Conservation (phyloP, 2,888 invertebrate genomes). For the Acanthacorydalis orientalis region DNA sequence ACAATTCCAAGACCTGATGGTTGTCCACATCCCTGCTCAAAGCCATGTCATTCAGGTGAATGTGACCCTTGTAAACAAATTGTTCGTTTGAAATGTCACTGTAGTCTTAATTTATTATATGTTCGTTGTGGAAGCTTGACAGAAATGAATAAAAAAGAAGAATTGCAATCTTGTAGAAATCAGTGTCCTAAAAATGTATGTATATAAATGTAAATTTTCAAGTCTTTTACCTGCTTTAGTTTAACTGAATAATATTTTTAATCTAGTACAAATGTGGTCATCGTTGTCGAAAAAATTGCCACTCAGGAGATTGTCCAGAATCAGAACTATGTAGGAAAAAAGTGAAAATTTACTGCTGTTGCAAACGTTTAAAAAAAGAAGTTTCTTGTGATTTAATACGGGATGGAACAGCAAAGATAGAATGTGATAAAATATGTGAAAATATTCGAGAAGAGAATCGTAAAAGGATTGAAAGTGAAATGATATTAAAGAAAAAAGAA, state of each 20-base stretch:
- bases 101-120: conserved; percentile 58
- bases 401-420: conserved; percentile 29
- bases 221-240: neutral
- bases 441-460: conserved; percentile 36
- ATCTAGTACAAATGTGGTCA: conserved; percentile 66
- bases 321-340: conserved; percentile 59
- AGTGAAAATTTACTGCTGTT: conserved; percentile 60
- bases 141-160: conserved; percentile 26
- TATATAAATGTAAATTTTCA: conserved; percentile 8
- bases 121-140: conserved; percentile 55
- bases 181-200: conserved; percentile 69
- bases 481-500: conserved; percentile 37
- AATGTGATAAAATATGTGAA: conserved; percentile 48
- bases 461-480: conserved; percentile 33
- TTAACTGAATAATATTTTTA: neutral
- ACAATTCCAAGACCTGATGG: conserved; percentile 44
- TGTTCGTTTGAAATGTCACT: conserved; percentile 63
- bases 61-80: conserved; percentile 61
- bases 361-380: conserved; percentile 61
- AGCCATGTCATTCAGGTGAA: conserved; percentile 50
- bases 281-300: conserved; percentile 57
- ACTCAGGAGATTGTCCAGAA: conserved; percentile 50
- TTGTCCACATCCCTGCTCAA: conserved; percentile 58
- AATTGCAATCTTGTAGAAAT: conserved; percentile 49
- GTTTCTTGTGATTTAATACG: conserved; percentile 45